Evolutionary conservation across 2,797 vertebrate genomes (phyloP), one percentile per base, ranked within the genome.

Genomic region (Syngnathus rostellatus): DNA sequence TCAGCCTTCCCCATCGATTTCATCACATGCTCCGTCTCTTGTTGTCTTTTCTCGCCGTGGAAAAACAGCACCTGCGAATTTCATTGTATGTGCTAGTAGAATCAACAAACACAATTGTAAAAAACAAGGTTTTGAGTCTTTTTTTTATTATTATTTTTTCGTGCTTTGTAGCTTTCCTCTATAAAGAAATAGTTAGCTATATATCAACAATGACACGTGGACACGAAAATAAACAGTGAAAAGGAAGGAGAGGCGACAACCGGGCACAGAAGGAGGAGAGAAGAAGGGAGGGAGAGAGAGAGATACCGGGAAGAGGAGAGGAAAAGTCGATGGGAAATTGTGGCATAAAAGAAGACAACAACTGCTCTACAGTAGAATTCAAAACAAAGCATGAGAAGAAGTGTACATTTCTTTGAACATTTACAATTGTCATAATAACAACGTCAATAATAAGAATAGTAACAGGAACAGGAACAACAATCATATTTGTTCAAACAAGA

Each of bases 101-200:
- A 41, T 16, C 39, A 23, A 40, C 75, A 66, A 61, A 75, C 31
- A 58, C 68, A 72, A 4, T 31, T 31, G 31, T 4, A 31, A 31
- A 31, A 31, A 31, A 55, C 46, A 53, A 62, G 62, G 43, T 72
- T 88, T 83, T 69, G 72, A 86, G 71, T 86, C 65, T 83, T 12
- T 87, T 87, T 65, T 82, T 12, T 86, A 86, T 61, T 19, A 89
- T 91, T 87, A 89, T 92, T 45, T 92, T 89, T 81, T 91, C 91
- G 91, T 93, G 90, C 91, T 93, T 90, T 89, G 86, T 89, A 88
- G 90, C 87, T 90, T 92, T 90, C 85, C 85, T 89, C 90, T 92
- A 92, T 90, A 92, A 93, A 92, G 92, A 91, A 91, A 92, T 89
- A 89, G 89, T 92, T 92, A 91, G 89, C 91, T 92, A 91, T 58